Evolutionary conservation across 2,113 vertebrate genomes (phyloP), one percentile per base, ranked within the genome.

Genomic region (Platichthys stellatus): DNA sequence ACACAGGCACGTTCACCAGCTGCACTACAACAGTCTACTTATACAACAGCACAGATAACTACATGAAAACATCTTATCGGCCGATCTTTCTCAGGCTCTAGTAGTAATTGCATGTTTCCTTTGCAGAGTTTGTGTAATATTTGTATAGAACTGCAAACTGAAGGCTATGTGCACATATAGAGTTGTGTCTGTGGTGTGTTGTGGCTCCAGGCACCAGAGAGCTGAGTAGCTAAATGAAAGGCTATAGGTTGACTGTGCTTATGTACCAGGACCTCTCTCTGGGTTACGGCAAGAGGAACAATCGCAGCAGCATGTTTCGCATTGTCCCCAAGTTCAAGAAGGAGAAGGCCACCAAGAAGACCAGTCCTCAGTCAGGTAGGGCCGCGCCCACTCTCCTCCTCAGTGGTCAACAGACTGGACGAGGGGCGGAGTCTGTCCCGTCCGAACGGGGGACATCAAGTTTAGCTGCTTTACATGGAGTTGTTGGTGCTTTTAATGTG

Each of bases 261-360:
- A 90, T 94, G 76, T 69, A 92, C 79, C 93, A 99, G 97, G 97
- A 98, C 85, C 95, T 93, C 73, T 95, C 97, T 62, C 91, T 98
- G 95, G 97, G 97, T 88, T 98, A 97, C 80, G 93, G 94, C 88
- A 99, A 99, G 95, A 97, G 97, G 94, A 97, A 98, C 92, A 98
- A 93, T 87, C 96, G 95, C 91, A 96, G 96, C 92, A 96, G 97
- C 58, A 95, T 99, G 91, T 99, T 99, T 74, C 97, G 97, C 72
- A 99, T 99, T 79, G 97, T 99, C 89, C 98, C 98, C 93, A 99
- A 98, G 89, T 99, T 99, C 95, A 99, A 99, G 95, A 99, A 98
- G 89, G 98, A 99, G 82, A 99, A 97, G 84, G 88, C 90, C 62
- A 86, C 95, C 92, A 95, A 98, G 95, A 99, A 97, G 94, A 93